Conservation (phyloP, 1,140 invertebrate genomes). For the Muscidifurax raptorellus region DNA sequence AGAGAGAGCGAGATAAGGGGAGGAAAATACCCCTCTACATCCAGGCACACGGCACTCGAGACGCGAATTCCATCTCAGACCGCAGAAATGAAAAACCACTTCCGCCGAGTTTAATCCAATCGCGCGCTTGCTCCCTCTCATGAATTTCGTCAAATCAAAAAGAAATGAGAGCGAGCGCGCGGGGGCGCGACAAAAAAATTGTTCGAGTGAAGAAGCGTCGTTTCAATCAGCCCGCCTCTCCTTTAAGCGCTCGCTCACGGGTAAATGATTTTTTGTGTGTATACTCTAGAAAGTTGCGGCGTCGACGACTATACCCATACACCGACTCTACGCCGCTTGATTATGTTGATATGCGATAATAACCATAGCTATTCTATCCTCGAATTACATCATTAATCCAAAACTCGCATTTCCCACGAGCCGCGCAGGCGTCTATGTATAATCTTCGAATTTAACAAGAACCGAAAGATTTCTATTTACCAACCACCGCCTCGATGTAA, state of each 20-base stretch:
- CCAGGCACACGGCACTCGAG: neutral
- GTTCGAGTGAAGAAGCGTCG: neutral
- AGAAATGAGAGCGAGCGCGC: conserved; percentile 28
- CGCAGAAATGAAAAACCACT: conserved; percentile 50
- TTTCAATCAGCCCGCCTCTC: neutral
- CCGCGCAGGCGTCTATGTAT: no score
- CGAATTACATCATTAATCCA: no score
- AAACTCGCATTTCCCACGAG: no score
- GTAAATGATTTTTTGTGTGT: neutral
- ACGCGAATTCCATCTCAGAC: conserved; percentile 43
- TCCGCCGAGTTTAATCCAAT: conserved; percentile 49
- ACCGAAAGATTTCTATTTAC: conserved; percentile 3
- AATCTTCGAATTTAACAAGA: neutral
- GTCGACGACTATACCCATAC: no score
- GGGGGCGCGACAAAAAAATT: conserved; percentile 11
- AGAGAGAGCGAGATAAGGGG: no score
- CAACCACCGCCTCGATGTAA: neutral
- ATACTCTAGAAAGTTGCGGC: no score
- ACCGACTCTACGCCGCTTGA: no score
- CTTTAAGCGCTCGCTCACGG: no score
- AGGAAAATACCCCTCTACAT: conserved; percentile 11
- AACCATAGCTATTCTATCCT: no score
- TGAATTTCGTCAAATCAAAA: conserved; percentile 49
- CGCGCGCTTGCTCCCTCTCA: conserved; percentile 19
- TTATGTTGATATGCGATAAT: no score